phyloP scores from a whole-genome alignment of 2,888 invertebrate species.

The Tenthredo amoena region DNA sequence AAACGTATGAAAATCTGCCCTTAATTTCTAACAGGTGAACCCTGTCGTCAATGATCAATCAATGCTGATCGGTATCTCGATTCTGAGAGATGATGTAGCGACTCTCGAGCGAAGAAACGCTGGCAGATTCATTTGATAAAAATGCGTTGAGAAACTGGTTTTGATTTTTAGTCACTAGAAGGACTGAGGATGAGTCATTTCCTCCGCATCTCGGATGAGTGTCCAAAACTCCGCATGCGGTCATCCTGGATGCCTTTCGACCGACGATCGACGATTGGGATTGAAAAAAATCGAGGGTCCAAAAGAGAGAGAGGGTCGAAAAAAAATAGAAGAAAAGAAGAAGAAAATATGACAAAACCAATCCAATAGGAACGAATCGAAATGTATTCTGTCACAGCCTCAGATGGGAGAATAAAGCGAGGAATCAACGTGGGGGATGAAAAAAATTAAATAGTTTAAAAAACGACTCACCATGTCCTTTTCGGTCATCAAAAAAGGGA shows the following conservation, averaged over 20 bases:
- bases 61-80: not conserved
- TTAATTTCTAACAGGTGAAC: not conserved
- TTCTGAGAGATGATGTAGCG: not conserved
- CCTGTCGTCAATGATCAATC: not conserved
- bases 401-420: not conserved
- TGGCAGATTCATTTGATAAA: conserved; percentile 18
- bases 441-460: not conserved
- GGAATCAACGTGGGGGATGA: not conserved
- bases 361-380: not conserved
- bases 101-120: not conserved
- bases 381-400: conserved; percentile 2
- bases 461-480: conserved; percentile 36
- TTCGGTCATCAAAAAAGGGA: not conserved
- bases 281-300: conserved; percentile 16
- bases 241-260: not conserved
- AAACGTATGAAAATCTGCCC: no score
- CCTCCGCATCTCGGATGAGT: not conserved
- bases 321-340: not conserved
- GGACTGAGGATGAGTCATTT: not conserved
- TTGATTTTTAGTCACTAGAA: not conserved
- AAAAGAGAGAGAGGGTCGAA: not conserved
- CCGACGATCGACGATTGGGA: not conserved
- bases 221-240: not conserved
- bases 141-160: conserved; percentile 25
- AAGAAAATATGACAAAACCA: not conserved